Conservation (phyloP, 1,140 invertebrate genomes). For the Drosophila lacertosa region DNA sequence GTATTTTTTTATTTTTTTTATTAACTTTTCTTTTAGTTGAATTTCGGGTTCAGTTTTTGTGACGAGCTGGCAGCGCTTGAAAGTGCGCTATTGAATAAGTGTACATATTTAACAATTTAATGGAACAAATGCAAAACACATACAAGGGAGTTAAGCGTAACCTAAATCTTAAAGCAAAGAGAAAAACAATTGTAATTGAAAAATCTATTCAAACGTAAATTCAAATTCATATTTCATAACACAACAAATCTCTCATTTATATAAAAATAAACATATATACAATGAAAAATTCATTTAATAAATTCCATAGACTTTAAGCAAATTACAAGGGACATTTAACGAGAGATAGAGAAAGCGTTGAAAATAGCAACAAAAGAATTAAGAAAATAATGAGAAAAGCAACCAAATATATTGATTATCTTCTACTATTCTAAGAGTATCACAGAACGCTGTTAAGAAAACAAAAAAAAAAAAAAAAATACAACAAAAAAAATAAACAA, state of each 20-base stretch:
- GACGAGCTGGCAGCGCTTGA: conserved; percentile 41
- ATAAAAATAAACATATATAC: conserved; percentile 10
- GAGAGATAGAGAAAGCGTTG: background rate
- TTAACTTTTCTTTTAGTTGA: background rate
- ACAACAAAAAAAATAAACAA: conserved; percentile 47
- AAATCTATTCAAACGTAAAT: conserved; percentile 64
- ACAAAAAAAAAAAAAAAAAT: background rate
- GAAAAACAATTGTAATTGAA: conserved; percentile 56
- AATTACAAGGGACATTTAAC: conserved; percentile 74
- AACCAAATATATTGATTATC: conserved; percentile 23
- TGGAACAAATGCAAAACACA: conserved; percentile 81
- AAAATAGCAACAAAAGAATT: conserved; percentile 33
- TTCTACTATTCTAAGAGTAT: conserved; percentile 41
- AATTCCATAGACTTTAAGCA: conserved; percentile 68
- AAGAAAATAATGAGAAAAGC: conserved; percentile 26
- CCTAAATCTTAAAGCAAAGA: conserved; percentile 40
- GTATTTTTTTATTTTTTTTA: conserved; percentile 7
- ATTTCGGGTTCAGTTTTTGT: conserved; percentile 10
- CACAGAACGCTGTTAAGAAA: conserved; percentile 2
- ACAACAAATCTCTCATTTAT: conserved; percentile 53
- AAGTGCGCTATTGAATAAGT: conserved; percentile 39
- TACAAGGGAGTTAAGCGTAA: conserved; percentile 78
- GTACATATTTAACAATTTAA: conserved; percentile 72
- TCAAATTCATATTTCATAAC: conserved; percentile 71
- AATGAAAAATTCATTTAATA: conserved; percentile 28